Base-by-base conservation (phyloP, 1,140 invertebrate genomes). In the Centruroides vittatus region DNA sequence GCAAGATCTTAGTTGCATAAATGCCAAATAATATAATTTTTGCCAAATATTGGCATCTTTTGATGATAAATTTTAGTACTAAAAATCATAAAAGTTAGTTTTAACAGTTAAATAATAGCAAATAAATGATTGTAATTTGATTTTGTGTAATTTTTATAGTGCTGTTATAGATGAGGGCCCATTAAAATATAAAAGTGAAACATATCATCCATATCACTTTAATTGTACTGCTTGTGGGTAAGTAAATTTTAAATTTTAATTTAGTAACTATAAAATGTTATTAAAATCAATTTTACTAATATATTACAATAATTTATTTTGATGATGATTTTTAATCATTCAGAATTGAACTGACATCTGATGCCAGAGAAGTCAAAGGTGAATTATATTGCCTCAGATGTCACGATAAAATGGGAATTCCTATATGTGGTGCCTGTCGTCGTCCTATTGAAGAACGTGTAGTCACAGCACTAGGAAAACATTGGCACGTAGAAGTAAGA, bases 141-240 rank as follows among this genome's bases (percentile, higher is more conserved):
- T 53, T 34, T 23, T 11, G 41, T 34, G 63, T 23, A 66, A 68
- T 67, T 65, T 66, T 78, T 76, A 49, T 68, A 93, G 89, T 76
- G 87, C 90, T 6, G 82, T 96, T 3, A 97, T 99, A 68, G 95
- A 99, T 73, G 93, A 95, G 66, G 90, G 94, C 67, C 94, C 95
- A 51, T 79, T 99, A 64, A 86, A 93, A 67, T 98, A 90, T 77
- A 85, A 92, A 52, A 93, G 93, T 46, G 96, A 99, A 77, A 88
- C 93, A 3, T 99, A 94, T 78, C 97, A 99, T 78, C 91, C 94
- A 0, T 99, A 99, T 78, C 97, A 99, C 75, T 99, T 99, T 76
- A 98, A 95, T 71, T 99, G 97, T 73, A 88, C 88, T 47, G 81
- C 86, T 4, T 97, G 93, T 76, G 86, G 87, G 74, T 77, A 64